Evolutionary conservation across 2,888 invertebrate genomes (phyloP), one percentile per base, ranked within the genome.

Genomic region (Xestia sexstrigata): DNA sequence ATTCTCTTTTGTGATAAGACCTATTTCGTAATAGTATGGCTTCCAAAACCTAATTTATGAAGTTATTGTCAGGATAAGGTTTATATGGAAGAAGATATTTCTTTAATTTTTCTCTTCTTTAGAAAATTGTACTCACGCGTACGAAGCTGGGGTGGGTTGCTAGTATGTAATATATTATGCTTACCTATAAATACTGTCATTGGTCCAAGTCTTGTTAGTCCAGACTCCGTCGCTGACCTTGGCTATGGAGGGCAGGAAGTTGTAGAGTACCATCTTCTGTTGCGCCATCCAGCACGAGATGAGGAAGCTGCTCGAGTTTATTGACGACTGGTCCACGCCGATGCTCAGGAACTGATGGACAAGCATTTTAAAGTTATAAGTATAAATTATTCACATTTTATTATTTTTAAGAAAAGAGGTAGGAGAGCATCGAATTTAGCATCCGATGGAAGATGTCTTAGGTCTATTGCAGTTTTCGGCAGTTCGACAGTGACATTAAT

Each of bases 241-340:
- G 0, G 97, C 91, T 52, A 98, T 97, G 0, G 98, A 97, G 0
- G 98, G 98, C 89, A 98, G 91, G 92, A 97, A 98, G 91, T 98
- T 97, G 87, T 97, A 95, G 15, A 91, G 87, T 5, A 95, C 94
- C 89, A 89, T 91, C 90, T 93, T 95, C 90, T 94, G 95, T 79
- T 95, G 95, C 20, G 95, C 93, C 93, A 95, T 94, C 95, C 94
- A 97, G 97, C 98, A 98, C 71, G 97, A 97, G 13, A 98, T 94
- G 30, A 97, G 94, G 84, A 98, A 95, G 81, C 97, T 97, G 0
- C 97, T 97, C 0, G 97, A 96, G 84, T 97, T 98, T 65, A 97
- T 97, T 0, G 97, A 97, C 0, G 97, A 95, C 78, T 97, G 97
- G 82, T 98, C 98, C 23, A 98, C 97, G 15, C 97, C 97, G 92